Base-by-base conservation (phyloP, 2,113 vertebrate species). In the Pseudorectes ferrugineus region DNA sequence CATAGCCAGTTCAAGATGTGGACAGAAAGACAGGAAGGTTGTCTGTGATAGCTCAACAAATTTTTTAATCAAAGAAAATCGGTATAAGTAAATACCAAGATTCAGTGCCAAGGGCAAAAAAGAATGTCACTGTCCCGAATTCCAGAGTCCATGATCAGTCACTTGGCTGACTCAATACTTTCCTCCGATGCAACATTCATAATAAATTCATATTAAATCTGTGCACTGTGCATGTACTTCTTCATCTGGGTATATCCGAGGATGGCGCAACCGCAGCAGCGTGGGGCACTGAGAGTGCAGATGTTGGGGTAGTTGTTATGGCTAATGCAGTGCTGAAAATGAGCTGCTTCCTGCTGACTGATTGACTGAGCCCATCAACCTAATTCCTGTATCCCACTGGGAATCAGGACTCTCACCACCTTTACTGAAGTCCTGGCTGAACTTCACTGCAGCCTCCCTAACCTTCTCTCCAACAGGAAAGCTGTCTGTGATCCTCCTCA, bases 201-300 rank as follows among this genome's bases (percentile, higher is more conserved):
- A 55, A 70, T 26, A 33, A 26, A 55, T 43, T 52, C 1, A 5
- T 65, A 35, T 72, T 52, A 78, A 52, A 82, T 48, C 70, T 78
- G 15, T 36, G 20, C 4, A 5, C 38, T 54, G 19, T 67, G 17
- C 20, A 24, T 36, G 21, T 38, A 29, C 45, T 67, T 85, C 51
- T 48, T 40, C 65, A 74, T 42, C 38, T 46, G 54, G 25, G 15
- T 20, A 45, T 24, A 35, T 40, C 35, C 0, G 2, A 66, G 33
- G 29, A 57, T 25, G 59, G 29, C 3, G 1, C 0, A 3, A 40
- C 23, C 0, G 0, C 35, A 71, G 55, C 40, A 74, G 68, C 0
- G 0, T 21, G 20, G 3, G 5, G 20, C 22, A 38, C 36, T 13
- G 22, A 29, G 21, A 31, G n/a, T 19, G 10, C 14, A 25, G 36